phyloP scores from a whole-genome alignment of 2,888 invertebrate species.

The Acanthosepion esculentum region DNA sequence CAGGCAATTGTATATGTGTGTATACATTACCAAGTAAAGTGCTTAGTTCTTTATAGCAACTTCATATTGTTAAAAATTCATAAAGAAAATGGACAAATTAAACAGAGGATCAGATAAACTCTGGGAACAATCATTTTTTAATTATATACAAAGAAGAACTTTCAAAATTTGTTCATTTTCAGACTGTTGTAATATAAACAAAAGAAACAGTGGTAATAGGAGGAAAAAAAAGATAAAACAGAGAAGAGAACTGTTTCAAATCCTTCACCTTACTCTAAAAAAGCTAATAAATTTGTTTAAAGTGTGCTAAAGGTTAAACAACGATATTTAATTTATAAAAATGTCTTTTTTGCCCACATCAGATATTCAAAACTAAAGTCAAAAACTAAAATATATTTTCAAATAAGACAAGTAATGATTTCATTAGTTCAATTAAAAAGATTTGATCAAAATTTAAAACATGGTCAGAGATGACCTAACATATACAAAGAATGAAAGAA shows the following conservation, averaged over 20 bases:
- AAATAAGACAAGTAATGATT: background rate
- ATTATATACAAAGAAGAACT: too few relatives aligned
- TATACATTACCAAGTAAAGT: too few relatives aligned
- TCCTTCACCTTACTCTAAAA: background rate
- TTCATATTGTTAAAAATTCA: too few relatives aligned
- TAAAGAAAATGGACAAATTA: too few relatives aligned
- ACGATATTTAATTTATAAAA: background rate
- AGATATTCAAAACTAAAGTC: background rate
- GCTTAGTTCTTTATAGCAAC: too few relatives aligned
- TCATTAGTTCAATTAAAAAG: background rate
- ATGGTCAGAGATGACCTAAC: background rate
- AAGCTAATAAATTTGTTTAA: background rate
- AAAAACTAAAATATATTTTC: background rate
- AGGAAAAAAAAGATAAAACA: too few relatives aligned
- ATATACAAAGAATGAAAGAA: background rate
- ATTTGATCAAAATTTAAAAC: background rate
- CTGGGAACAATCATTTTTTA: too few relatives aligned
- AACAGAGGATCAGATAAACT: too few relatives aligned
- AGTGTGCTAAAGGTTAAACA: constrained; percentile 22
- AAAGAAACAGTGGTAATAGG: too few relatives aligned
- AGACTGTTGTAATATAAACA: too few relatives aligned
- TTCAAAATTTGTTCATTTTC: too few relatives aligned
- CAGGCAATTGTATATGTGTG: too few relatives aligned
- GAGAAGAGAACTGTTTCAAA: background rate
- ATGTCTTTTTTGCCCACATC: background rate